These are phyloP conservation scores for Drosophila anomalipes DNA, from an alignment of 2,888 invertebrate genomes.

Conservation along the genomic window DNA sequence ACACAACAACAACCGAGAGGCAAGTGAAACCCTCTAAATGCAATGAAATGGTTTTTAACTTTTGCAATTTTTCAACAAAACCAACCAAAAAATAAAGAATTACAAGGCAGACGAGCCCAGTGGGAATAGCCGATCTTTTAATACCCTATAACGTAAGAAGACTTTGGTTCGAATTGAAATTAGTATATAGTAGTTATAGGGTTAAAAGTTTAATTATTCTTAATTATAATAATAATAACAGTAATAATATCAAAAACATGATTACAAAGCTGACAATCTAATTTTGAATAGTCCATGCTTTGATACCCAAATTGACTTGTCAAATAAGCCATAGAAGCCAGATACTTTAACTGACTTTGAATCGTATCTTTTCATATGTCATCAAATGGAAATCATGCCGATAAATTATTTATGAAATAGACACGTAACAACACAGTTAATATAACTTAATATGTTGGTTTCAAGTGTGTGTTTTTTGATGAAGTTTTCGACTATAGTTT, in stretches of 20 bases:
- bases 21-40: constrained; percentile 79
- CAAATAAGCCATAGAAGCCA: background rate
- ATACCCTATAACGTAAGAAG: background rate
- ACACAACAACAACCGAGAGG: constrained; percentile 15
- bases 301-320: background rate
- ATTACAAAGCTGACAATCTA: background rate
- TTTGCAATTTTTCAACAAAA: constrained; percentile 72
- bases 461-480: background rate
- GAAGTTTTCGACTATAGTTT: background rate
- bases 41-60: constrained; percentile 79
- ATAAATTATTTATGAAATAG: background rate
- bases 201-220: background rate
- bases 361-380: background rate
- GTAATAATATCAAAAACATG: background rate
- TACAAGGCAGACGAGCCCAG: background rate
- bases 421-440: background rate
- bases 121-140: background rate
- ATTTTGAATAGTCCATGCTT: fast-evolving
- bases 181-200: fast-evolving
- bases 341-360: background rate
- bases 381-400: too few species aligned
- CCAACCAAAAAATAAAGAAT: constrained; percentile 17
- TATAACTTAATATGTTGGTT: background rate
- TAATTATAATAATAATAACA: background rate
- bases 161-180: background rate